Conservation (phyloP, 2,888 invertebrate genomes). For the Acronicta psi region DNA sequence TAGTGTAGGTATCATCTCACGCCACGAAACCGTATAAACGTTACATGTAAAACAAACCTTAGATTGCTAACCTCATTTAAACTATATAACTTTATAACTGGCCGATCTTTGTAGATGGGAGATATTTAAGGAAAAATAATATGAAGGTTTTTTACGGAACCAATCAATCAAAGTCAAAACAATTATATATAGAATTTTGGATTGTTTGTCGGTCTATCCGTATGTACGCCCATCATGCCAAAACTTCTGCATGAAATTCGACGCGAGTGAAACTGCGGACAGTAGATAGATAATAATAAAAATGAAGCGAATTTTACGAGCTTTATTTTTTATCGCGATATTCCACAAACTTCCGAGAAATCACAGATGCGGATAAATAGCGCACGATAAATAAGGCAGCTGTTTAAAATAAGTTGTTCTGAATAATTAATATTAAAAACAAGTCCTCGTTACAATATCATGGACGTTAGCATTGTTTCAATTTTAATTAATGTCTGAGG, state of each 20-base stretch:
- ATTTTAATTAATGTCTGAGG: background rate
- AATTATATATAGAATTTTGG: no score
- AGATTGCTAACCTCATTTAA: background rate
- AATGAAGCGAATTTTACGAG: background rate
- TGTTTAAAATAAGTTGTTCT: no score
- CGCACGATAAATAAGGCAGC: background rate
- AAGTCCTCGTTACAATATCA: background rate
- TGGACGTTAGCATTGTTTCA: slow-evolving; percentile 1
- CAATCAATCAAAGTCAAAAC: no score
- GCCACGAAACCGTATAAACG: background rate
- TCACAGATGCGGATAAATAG: slow-evolving; percentile 1
- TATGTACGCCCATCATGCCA: no score
- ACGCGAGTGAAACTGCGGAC: no score
- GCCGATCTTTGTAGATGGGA: no score
- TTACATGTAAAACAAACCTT: background rate
- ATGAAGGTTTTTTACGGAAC: no score
- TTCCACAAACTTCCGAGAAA: background rate
- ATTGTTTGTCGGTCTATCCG: no score
- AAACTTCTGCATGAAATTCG: no score
- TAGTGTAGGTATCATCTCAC: slow-evolving; percentile 17
- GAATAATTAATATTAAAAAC: background rate
- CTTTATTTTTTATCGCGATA: background rate
- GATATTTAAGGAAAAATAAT: no score
- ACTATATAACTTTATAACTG: no score
- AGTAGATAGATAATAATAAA: no score